These are phyloP conservation scores for Halictus rubicundus DNA, from an alignment of 1,140 invertebrate species.

Conservation along the genomic window DNA sequence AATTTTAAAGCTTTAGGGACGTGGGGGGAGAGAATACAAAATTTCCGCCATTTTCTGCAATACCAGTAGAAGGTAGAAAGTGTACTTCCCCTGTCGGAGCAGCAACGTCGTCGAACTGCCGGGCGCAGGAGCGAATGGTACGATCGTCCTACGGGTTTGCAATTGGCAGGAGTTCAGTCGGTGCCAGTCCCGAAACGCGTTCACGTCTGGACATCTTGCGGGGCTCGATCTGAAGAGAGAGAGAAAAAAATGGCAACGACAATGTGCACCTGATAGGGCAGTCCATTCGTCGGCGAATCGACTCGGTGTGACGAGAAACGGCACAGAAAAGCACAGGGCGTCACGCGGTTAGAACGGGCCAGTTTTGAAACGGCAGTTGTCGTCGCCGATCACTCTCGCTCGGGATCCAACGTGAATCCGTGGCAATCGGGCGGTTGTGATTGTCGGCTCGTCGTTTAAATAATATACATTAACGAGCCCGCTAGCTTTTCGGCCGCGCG, in stretches of 20 bases:
- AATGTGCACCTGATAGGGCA: slow-evolving; percentile 72
- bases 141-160: slow-evolving; percentile 62
- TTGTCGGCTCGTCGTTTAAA: slow-evolving; percentile 27
- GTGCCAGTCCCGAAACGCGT: slow-evolving; percentile 73
- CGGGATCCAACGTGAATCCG: background rate
- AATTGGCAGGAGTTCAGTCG: slow-evolving; percentile 72
- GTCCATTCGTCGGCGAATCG: slow-evolving; percentile 51
- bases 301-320: background rate
- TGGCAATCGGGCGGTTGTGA: slow-evolving; percentile 4
- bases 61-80: background rate
- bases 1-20: no score
- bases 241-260: slow-evolving; percentile 69
- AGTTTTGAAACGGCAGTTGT: slow-evolving; percentile 21
- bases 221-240: slow-evolving; percentile 54
- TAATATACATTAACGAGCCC: background rate
- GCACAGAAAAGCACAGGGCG: slow-evolving; percentile 4
- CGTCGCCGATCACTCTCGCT: slow-evolving; percentile 33
- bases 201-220: slow-evolving; percentile 63
- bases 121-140: slow-evolving; percentile 53
- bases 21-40: no score
- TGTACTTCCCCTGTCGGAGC: background rate
- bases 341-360: slow-evolving; percentile 37
- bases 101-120: background rate
- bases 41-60: background rate
- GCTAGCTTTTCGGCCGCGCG: slow-evolving; percentile 11